Evolutionary conservation across 2,797 vertebrate genomes (phyloP).

Genomic region (Nothura maculosa): DNA sequence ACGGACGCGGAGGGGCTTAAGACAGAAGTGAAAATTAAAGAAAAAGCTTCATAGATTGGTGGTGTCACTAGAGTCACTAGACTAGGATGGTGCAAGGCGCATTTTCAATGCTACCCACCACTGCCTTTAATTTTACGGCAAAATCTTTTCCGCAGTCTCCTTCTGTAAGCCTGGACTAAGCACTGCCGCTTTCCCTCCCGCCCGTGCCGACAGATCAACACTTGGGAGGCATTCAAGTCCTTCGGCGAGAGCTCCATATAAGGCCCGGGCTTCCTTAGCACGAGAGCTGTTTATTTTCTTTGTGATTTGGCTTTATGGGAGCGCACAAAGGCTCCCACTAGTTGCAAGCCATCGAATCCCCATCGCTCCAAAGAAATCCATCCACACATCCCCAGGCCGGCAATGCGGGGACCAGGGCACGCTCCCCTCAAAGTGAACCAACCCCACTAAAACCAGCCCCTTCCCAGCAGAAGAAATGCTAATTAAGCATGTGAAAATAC

Average conservation of each 20-base stretch:
- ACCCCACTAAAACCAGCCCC: not conserved
- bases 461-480: not conserved
- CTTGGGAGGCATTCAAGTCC: constrained; percentile 39
- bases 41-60: not conserved
- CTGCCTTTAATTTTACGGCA: not conserved
- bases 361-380: not conserved
- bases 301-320: not conserved
- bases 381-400: not conserved
- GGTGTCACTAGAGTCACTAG: not conserved
- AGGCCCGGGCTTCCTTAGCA: constrained; percentile 23
- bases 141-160: not conserved
- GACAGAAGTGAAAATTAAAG: too few species aligned
- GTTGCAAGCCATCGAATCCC: not conserved
- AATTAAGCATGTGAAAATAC: not conserved
- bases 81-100: fast-evolving
- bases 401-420: not conserved
- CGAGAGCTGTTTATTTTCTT: constrained; percentile 61
- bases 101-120: not conserved
- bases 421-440: not conserved
- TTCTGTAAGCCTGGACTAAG: constrained; percentile 40
- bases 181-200: constrained; percentile 15
- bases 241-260: constrained; percentile 27
- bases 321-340: not conserved
- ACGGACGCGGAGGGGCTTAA: not conserved
- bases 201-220: constrained; percentile 42